These are phyloP conservation scores for Acyrthosiphon pisum DNA, from an alignment of 1,140 invertebrate genomes.

Conservation along the genomic window DNA sequence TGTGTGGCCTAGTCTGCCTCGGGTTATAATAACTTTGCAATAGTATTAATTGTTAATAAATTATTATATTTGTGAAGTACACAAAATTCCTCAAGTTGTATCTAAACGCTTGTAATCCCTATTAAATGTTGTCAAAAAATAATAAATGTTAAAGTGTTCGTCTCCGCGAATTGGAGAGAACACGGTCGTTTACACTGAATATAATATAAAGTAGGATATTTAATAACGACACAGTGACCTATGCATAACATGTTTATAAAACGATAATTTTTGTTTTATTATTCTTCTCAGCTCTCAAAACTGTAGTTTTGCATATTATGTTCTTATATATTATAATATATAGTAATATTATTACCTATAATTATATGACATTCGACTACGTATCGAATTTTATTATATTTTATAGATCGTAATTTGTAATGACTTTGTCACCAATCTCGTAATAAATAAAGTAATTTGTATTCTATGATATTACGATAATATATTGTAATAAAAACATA, in stretches of 20 bases:
- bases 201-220: background rate
- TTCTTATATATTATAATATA: too few relatives aligned
- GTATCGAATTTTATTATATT: too few relatives aligned
- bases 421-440: background rate
- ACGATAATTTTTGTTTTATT: background rate
- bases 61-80: background rate
- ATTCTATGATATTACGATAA: background rate
- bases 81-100: background rate
- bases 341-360: too few relatives aligned
- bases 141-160: background rate
- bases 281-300: background rate
- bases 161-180: background rate
- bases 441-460: background rate
- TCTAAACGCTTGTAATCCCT: background rate
- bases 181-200: background rate
- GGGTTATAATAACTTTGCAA: too few relatives aligned
- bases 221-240: background rate
- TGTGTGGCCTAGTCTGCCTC: too few relatives aligned
- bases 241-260: background rate
- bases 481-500: background rate
- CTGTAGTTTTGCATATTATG: background rate
- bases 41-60: too few relatives aligned
- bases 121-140: background rate
- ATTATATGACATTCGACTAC: too few relatives aligned
- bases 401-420: background rate